Conservation (phyloP, 2,888 invertebrate genomes). For the Chorisops tibialis region DNA sequence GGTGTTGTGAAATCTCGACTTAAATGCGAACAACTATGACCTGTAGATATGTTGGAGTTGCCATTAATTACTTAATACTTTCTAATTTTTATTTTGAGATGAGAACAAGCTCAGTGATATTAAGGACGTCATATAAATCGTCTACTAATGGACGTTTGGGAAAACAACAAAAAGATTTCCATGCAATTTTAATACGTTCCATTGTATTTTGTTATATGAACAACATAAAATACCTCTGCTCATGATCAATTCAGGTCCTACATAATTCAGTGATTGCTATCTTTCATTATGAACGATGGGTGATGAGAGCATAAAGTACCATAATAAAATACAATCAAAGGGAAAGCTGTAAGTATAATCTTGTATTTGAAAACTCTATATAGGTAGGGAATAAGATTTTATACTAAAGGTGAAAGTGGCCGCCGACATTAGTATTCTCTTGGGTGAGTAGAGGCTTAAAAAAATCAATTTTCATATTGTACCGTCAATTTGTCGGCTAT, state of each 20-base stretch:
- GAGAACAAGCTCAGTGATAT: too few relatives aligned
- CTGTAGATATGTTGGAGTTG: too few relatives aligned
- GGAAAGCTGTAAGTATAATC: too few relatives aligned
- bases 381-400: too few relatives aligned
- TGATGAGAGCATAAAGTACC: too few relatives aligned
- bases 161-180: slow-evolving; percentile 19
- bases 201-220: neutral
- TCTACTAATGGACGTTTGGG: slow-evolving; percentile 18
- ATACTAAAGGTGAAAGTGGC: too few relatives aligned
- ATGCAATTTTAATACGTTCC: slow-evolving; percentile 24
- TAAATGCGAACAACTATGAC: slow-evolving; percentile 11
- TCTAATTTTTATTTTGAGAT: too few relatives aligned
- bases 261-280: slow-evolving; percentile 25
- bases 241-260: slow-evolving; percentile 24
- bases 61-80: too few relatives aligned
- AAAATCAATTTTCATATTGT: slow-evolving; percentile 16
- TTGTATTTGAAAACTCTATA: too few relatives aligned
- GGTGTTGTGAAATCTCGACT: slow-evolving; percentile 45
- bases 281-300: too few relatives aligned
- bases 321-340: too few relatives aligned
- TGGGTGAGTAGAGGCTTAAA: neutral
- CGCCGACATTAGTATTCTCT: slow-evolving; percentile 12
- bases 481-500: slow-evolving; percentile 29
- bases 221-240: slow-evolving; percentile 17
- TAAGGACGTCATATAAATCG: too few relatives aligned